Conservation (phyloP, 1,140 invertebrate species). For the Coptotermes formosanus region DNA sequence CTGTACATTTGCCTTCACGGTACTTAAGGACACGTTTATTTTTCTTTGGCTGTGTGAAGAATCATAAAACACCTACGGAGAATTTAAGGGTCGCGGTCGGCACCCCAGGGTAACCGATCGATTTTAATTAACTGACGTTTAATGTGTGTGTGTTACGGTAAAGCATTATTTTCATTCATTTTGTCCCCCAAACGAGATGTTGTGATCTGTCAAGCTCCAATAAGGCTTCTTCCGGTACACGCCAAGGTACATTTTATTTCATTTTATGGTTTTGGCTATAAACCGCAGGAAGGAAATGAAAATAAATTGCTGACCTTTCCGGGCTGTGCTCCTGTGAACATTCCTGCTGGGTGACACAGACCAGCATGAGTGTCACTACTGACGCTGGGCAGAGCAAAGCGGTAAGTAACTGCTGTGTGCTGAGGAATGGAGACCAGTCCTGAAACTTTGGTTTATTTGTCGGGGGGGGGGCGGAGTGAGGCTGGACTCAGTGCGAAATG, state of each 20-base stretch:
- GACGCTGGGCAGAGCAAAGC: too few species aligned
- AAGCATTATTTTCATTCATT: neutral
- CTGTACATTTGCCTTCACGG: too few species aligned
- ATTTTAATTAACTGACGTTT: too few species aligned
- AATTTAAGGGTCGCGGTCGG: too few species aligned
- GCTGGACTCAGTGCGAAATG: too few species aligned
- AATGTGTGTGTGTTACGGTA: too few species aligned
- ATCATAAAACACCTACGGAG: neutral
- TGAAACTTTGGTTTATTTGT: too few species aligned
- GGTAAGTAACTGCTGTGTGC: too few species aligned
- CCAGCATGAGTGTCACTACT: neutral
- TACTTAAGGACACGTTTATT: too few species aligned
- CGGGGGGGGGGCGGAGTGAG: too few species aligned
- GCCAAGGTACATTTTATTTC: neutral
- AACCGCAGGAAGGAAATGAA: neutral
- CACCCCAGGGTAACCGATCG: too few species aligned
- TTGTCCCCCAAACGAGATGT: neutral
- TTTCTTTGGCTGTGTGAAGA: neutral
- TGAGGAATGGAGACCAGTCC: too few species aligned
- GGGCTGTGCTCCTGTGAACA: neutral
- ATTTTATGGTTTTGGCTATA: neutral
- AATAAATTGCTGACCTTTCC: neutral
- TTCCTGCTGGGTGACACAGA: neutral
- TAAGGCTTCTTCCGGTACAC: slow-evolving; percentile 8
- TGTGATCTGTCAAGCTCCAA: neutral